Evolutionary conservation across 2,797 vertebrate genomes (phyloP).

Genomic region (Bradypodion ventrale): DNA sequence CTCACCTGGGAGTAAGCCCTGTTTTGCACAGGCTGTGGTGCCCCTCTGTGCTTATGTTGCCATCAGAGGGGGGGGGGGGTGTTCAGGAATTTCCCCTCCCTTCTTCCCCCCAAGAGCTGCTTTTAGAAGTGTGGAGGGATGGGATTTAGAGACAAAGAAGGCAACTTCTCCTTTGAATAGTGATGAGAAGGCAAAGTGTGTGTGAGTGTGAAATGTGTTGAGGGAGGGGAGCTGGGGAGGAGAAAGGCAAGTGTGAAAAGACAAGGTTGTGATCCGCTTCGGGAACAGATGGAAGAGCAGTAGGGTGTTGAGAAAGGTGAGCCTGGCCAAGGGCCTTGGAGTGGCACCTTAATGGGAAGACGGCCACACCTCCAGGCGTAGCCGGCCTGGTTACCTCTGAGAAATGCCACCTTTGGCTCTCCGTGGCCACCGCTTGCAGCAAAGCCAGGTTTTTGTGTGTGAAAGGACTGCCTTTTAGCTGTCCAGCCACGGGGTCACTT

Average conservation of each 20-base stretch:
- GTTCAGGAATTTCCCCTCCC: slow-evolving; percentile 5
- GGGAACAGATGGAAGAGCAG: not conserved
- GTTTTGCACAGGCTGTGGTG: not conserved
- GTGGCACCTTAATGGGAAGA: slow-evolving; percentile 1
- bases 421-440: slow-evolving; percentile 9
- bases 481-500: not conserved
- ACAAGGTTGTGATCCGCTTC: not conserved
- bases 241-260: not conserved
- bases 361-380: slow-evolving; percentile 30
- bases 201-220: too few species aligned
- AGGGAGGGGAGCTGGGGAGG: not conserved
- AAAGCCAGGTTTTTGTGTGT: too few species aligned
- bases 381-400: slow-evolving; percentile 20
- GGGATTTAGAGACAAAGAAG: slow-evolving; percentile 24
- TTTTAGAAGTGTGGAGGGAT: not conserved
- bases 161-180: not conserved
- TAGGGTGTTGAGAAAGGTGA: not conserved
- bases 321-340: not conserved
- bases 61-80: not conserved
- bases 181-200: not conserved
- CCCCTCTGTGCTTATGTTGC: not conserved
- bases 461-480: too few species aligned
- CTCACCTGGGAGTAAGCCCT: not conserved
- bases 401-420: slow-evolving; percentile 31
- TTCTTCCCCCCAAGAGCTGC: not conserved